Percentiles rank a stretch among this genome's conserved stretches.
Evolutionary conservation across 1,140 invertebrate genomes (phyloP).

Genomic region (Drosophila busckii): DNA sequence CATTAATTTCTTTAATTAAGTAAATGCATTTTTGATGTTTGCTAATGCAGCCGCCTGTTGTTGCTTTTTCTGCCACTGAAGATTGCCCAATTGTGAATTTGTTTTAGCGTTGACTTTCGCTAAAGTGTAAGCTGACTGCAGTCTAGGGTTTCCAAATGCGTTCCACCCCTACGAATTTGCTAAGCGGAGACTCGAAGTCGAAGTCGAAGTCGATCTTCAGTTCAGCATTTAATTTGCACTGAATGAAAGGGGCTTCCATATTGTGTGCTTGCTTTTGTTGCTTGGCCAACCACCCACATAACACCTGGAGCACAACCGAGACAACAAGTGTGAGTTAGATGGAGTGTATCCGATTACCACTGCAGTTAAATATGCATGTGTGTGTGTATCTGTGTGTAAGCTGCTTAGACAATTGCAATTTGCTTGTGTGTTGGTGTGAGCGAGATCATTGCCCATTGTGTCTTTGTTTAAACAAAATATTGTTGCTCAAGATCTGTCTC

Average conservation of each 20-base stretch:
- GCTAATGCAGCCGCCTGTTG: too few relatives aligned
- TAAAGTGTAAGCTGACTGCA: constrained; percentile 10
- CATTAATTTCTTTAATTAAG: too few relatives aligned
- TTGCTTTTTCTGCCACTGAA: too few relatives aligned
- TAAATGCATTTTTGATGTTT: not conserved
- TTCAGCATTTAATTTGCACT: too few relatives aligned
- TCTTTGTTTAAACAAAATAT: too few relatives aligned
- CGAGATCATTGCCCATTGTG: too few relatives aligned
- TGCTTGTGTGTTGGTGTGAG: too few relatives aligned
- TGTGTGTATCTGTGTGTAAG: constrained; percentile 20
- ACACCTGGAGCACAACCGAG: constrained; percentile 26
- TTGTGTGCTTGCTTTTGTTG: constrained; percentile 25
- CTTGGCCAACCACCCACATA: constrained; percentile 40
- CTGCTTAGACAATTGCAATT: constrained; percentile 37
- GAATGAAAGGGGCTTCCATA: constrained; percentile 32
- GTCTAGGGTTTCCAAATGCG: constrained; percentile 33
- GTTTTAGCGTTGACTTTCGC: constrained; percentile 9
- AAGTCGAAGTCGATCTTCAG: not conserved
- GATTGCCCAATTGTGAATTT: constrained; percentile 2
- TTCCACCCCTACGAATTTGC: not conserved
- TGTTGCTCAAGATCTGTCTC: too few relatives aligned
- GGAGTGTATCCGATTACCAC: constrained; percentile 42
- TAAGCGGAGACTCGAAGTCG: not conserved
- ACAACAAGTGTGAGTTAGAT: constrained; percentile 30
- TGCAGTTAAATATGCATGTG: constrained; percentile 8